Evolutionary conservation across 1,140 invertebrate genomes (phyloP).

Genomic region (Monochamus saltuarius): DNA sequence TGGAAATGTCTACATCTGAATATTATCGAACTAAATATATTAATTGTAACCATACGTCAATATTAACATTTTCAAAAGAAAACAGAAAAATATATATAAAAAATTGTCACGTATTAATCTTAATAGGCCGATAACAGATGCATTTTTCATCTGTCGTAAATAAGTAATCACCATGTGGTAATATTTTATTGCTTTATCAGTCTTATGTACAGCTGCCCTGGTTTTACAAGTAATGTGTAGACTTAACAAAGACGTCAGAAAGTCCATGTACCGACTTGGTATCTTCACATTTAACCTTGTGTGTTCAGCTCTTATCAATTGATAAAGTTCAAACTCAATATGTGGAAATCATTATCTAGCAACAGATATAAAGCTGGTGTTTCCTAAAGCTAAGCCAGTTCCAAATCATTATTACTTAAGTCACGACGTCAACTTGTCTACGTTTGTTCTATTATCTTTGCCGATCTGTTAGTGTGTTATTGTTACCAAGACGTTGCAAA

Average conservation of each 20-base stretch:
- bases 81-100: too few relatives aligned
- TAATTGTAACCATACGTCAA: too few relatives aligned
- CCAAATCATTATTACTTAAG: neutral
- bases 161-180: too few relatives aligned
- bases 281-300: slow-evolving; percentile 4
- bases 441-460: neutral
- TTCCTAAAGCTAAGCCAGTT: neutral
- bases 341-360: neutral
- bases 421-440: neutral
- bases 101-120: too few relatives aligned
- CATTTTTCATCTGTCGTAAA: too few relatives aligned
- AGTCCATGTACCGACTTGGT: neutral
- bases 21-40: too few relatives aligned
- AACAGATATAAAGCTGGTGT: slow-evolving; percentile 1
- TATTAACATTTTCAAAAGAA: too few relatives aligned
- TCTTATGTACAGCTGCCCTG: too few relatives aligned
- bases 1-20: too few relatives aligned
- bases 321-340: slow-evolving; percentile 8
- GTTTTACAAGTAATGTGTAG: too few relatives aligned
- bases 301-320: neutral
- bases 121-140: too few relatives aligned
- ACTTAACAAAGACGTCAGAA: neutral
- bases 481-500: neutral
- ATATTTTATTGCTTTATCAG: too few relatives aligned
- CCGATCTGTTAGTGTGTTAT: neutral